Evolutionary conservation across 2,113 vertebrate genomes (phyloP).

Genomic region (Alectura lathami): DNA sequence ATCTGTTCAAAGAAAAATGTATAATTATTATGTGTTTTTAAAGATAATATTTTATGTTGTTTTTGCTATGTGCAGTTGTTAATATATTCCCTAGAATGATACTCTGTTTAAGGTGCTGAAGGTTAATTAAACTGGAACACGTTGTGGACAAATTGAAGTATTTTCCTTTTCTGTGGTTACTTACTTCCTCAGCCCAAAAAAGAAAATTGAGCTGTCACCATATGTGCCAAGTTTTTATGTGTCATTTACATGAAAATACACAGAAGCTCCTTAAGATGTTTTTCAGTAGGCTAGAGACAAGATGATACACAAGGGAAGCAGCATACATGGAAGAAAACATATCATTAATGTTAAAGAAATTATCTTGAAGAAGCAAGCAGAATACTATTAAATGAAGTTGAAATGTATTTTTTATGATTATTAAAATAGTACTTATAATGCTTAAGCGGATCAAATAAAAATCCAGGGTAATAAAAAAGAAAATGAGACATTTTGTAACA

Average conservation of each 20-base stretch:
- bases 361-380: not conserved
- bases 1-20: not conserved
- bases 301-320: not conserved
- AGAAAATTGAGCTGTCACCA: not conserved
- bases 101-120: not conserved
- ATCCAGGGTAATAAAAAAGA: not conserved
- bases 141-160: not conserved
- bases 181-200: not conserved
- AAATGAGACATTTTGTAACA: constrained; percentile 5
- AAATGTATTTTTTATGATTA: not conserved
- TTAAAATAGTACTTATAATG: constrained; percentile 6
- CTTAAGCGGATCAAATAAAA: constrained; percentile 29
- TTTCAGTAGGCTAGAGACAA: not conserved
- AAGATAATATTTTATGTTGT: accelerated
- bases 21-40: not conserved
- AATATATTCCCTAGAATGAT: not conserved
- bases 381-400: not conserved
- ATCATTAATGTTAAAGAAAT: constrained; percentile 37
- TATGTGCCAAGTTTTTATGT: not conserved
- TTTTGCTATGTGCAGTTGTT: not conserved
- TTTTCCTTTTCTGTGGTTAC: not conserved
- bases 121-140: not conserved
- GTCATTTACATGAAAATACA: not conserved
- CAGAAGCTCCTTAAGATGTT: not conserved
- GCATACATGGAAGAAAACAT: not conserved